Evolutionary conservation across 1,140 invertebrate genomes (phyloP), one percentile per base, ranked within the genome.

Genomic region (Bilobella aurantiaca): DNA sequence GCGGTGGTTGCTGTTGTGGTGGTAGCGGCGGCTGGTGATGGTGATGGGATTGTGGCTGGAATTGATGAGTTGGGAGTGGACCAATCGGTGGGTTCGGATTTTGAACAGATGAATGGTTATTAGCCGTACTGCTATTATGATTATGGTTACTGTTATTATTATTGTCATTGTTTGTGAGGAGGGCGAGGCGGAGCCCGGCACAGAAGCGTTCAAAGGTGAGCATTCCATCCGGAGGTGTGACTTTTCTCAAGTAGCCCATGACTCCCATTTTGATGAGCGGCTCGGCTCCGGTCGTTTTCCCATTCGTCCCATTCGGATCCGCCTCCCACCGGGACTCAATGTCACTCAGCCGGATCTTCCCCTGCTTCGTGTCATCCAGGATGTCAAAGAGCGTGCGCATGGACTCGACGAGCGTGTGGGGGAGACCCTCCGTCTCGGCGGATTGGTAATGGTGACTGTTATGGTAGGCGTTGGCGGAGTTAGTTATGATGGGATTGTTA

Each of bases 321-420:
- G 49, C 68, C 61, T 73, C 71, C 71, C 71, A 73, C 34, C 71
- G 21, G 1, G 67, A 63, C 57, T 71, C 69, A 34, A 73, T 73
- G 53, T 71, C 69, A 65, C 72, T 71, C 28, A 71, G 56, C 21
- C 69, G 47, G 21, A 96, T 88, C 76, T 84, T 91, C 21, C 93
- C 93, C 12, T 85, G 88, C 56, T 84, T 84, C 74, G 90, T 88
- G 75, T 95, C 92, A 76, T 95, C 92, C 83, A 96, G 87, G 71
- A 96, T 93, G 74, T 94, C 91, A 79, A 96, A 96, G 0, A 96
- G 79, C 34, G 91, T 92, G 73, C 88, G 82, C 86, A 96, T 90
- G 1, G 92, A 90, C n/a, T 83, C 79, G 14, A 96, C 86, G 78
- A 96, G 94, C 73, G 91, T 86, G 74, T 90, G 91, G 8, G 93